Base-by-base conservation (phyloP, 2,888 invertebrate genomes). In the Melipona bicolor region DNA sequence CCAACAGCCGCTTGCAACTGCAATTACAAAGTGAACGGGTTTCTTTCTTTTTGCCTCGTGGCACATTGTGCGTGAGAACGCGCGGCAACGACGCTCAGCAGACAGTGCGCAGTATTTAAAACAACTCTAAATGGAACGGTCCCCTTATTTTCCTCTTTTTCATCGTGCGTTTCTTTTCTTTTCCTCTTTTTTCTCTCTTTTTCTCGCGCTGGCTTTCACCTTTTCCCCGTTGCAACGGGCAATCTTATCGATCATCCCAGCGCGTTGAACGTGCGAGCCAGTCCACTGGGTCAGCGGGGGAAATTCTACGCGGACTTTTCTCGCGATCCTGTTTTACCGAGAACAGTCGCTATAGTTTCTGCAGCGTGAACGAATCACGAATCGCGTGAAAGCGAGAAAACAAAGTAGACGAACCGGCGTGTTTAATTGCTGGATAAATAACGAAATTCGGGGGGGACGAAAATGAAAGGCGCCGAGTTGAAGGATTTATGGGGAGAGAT, bases 1-100 rank as follows among this genome's bases (percentile, higher is more conserved):
- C 84, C 52, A 83, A 80, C 76, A 70, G 73, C 59, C 80, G 69
- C 43, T 43, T 43, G 43, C 78, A 62, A 70, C 70, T 56, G 83
- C 84, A 86, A 89, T 89, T 84, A 86, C 62, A 61, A 81, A 85
- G 89, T 78, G 89, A 89, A 79, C 80, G 89, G 86, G 82, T 86
- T 83, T 87, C 82, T 86, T 88, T 87, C 85, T 72, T 82, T 82
- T 86, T 77, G 73, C 81, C 87, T 70, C 65, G 73, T 76, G 85
- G 81, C 65, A 13, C 52, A 17, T 69, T 75, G 75, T 74, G 87
- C 89, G 89, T 88, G 89, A 50, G 89, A 89, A 89, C 85, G 62
- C 50, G 13, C 76, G 61, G 69, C 54, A 76, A 77, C 79, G 68
- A 78, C 73, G 76, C 79, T 78, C 56, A 56, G n/a, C 70, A 61